phyloP scores from a whole-genome alignment of 2,113 vertebrate species.

The Ceyx cyanopectus region DNA sequence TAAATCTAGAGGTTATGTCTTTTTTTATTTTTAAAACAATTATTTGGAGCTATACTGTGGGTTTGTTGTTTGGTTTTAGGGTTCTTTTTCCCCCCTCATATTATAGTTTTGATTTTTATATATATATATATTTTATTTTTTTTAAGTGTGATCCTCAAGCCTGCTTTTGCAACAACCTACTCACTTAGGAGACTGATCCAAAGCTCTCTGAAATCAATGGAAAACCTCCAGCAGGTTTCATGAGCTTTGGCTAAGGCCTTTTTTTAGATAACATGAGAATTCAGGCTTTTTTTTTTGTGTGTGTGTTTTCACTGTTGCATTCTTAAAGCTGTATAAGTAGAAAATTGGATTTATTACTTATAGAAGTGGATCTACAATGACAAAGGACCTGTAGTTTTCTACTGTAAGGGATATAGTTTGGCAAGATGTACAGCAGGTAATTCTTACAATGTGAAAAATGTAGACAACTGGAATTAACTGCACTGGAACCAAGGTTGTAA shows the following conservation, averaged over 20 bases:
- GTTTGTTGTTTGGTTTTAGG: too few relatives aligned
- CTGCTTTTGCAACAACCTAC: not conserved
- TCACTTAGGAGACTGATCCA: not conserved
- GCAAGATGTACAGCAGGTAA: constrained; percentile 36
- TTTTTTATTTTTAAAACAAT: not conserved
- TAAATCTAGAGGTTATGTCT: not conserved
- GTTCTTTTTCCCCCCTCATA: not conserved
- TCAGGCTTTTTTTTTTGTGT: constrained; percentile 7
- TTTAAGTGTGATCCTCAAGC: not conserved
- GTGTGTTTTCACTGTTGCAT: not conserved
- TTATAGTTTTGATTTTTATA: not conserved
- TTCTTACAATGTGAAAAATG: constrained; percentile 45
- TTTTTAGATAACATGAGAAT: not conserved
- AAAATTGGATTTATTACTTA: constrained; percentile 23
- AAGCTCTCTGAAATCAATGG: not conserved
- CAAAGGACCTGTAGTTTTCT: constrained; percentile 1
- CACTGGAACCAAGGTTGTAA: constrained; percentile 3
- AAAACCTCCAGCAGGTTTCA: constrained; percentile 16
- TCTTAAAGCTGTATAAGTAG: constrained; percentile 21
- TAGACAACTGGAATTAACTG: constrained; percentile 18
- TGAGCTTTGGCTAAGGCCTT: not conserved
- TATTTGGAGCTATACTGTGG: not conserved
- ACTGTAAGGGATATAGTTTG: not conserved
- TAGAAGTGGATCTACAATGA: not conserved
- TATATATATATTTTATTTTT: not conserved